Evolutionary conservation across 2,113 vertebrate species (phyloP).

Genomic region (Sorex fumeus): DNA sequence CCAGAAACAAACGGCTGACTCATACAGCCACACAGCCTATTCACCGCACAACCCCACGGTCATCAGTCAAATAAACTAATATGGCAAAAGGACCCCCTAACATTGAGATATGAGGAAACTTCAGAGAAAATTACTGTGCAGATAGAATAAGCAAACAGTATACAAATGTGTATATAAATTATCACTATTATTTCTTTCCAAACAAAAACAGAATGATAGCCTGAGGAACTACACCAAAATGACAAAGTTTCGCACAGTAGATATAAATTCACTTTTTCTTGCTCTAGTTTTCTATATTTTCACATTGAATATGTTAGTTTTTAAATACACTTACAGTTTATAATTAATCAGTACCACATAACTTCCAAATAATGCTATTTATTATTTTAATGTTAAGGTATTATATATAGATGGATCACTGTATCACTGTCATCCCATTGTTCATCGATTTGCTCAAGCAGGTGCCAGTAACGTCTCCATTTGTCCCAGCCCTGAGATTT

Average conservation of each 20-base stretch:
- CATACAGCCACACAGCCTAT: neutral
- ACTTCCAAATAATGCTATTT: slow-evolving; percentile 19
- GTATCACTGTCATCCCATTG: too few relatives aligned
- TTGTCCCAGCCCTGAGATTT: too few relatives aligned
- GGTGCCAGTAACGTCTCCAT: too few relatives aligned
- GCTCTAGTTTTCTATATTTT: slow-evolving; percentile 57
- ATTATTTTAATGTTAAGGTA: neutral
- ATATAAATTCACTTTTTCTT: neutral
- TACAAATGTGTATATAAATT: neutral
- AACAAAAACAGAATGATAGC: slow-evolving; percentile 3
- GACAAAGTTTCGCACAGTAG: slow-evolving; percentile 41
- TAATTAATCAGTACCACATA: slow-evolving; percentile 45
- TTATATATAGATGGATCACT: too few relatives aligned
- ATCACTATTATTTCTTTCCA: slow-evolving; percentile 18
- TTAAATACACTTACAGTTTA: slow-evolving; percentile 8
- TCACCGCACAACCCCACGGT: neutral
- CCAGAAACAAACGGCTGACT: neutral
- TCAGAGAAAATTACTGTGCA: neutral
- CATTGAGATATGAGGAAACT: neutral
- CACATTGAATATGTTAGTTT: slow-evolving; percentile 38
- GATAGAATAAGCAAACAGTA: neutral
- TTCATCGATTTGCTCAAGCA: too few relatives aligned
- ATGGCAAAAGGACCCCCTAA: neutral
- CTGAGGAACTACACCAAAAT: slow-evolving; percentile 17
- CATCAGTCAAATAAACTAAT: neutral